These are phyloP conservation scores for Colletes collaris DNA, from an alignment of 2,888 invertebrate genomes.

Conservation along the genomic window DNA sequence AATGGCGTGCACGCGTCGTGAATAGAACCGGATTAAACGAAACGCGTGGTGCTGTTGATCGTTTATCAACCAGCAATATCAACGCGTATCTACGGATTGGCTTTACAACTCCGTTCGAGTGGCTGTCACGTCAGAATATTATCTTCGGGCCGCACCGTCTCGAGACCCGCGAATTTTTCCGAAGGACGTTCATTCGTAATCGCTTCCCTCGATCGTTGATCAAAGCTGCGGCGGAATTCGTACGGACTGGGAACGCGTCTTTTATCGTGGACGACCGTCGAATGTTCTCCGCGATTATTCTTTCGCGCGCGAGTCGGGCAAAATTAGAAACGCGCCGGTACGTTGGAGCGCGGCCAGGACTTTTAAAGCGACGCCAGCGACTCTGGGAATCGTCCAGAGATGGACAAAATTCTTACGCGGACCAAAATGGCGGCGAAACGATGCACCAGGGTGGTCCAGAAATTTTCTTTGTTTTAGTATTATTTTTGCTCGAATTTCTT, in stretches of 20 bases:
- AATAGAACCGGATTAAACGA: conserved; percentile 12
- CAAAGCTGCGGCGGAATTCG: no score
- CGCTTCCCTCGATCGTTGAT: no score
- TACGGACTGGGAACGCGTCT: no score
- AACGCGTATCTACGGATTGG: conserved; percentile 29
- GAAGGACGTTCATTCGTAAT: neutral
- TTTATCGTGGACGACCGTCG: no score
- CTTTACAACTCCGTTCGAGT: conserved; percentile 19
- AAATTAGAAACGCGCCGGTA: conserved; percentile 37
- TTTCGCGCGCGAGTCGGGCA: conserved; percentile 16
- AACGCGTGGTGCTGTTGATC: neutral
- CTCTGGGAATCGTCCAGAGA: neutral
- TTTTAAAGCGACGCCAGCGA: neutral
- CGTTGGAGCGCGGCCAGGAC: conserved; percentile 35
- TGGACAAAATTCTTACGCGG: neutral
- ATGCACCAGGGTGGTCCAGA: no score
- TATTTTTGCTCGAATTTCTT: no score
- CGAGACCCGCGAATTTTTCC: neutral
- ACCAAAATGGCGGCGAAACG: no score
- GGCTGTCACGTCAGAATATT: conserved; percentile 5
- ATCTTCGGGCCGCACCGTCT: conserved; percentile 7
- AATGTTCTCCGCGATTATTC: no score
- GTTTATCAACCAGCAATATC: conserved; percentile 55
- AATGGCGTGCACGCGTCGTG: conserved; percentile 25
- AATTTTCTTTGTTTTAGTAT: no score